These are phyloP conservation scores for Silurus lanzhouensis DNA, from an alignment of 2,797 vertebrate genomes.

Conservation along the genomic window DNA sequence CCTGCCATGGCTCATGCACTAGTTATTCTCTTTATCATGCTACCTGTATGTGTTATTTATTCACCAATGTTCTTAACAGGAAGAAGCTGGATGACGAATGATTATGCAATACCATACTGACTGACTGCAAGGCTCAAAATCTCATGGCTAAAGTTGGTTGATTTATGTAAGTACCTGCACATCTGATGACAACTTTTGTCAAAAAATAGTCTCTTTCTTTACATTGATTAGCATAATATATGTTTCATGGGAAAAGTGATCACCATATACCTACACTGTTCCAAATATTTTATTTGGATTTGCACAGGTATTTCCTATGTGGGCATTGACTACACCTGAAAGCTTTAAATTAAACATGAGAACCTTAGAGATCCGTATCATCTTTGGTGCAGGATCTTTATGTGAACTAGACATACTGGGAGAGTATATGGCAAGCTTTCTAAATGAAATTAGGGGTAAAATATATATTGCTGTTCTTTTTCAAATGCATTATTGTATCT, in stretches of 20 bases:
- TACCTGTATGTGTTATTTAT: neutral
- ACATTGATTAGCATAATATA: too few relatives aligned
- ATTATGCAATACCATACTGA: neutral
- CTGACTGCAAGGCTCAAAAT: neutral
- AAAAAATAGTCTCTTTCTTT: too few relatives aligned
- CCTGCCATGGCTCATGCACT: neutral
- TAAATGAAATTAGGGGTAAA: neutral
- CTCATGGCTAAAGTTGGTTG: neutral
- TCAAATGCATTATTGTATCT: neutral
- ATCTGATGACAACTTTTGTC: too few relatives aligned
- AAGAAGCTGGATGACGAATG: neutral
- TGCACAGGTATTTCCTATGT: too few relatives aligned
- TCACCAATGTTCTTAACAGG: neutral
- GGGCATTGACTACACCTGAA: too few relatives aligned
- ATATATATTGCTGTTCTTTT: neutral
- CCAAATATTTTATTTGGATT: too few relatives aligned
- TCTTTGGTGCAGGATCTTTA: neutral
- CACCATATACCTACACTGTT: too few relatives aligned
- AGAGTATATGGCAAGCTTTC: neutral
- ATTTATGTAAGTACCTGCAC: too few relatives aligned
- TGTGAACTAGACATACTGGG: neutral
- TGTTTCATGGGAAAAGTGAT: too few relatives aligned
- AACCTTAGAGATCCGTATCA: too few relatives aligned
- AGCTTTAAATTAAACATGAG: too few relatives aligned
- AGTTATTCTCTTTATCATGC: neutral